phyloP scores from a whole-genome alignment of 2,113 vertebrate species.

The Phaethon lepturus region DNA sequence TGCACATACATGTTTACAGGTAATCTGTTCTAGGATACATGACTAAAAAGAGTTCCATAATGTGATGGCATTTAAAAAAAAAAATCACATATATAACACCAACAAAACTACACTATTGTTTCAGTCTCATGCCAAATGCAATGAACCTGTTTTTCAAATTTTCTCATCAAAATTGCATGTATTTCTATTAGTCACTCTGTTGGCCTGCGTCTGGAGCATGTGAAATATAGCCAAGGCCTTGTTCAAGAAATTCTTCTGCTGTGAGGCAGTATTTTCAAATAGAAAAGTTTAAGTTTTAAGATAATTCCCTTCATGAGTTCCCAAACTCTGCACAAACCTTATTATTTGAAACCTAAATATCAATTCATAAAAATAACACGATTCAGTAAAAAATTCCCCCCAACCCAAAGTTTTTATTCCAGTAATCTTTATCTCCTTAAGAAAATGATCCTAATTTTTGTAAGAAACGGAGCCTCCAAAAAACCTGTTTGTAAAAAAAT shows the following conservation, averaged over 20 bases:
- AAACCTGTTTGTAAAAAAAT: neutral
- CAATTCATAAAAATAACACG: neutral
- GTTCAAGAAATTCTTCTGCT: neutral
- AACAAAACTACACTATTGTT: neutral
- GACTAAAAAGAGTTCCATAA: neutral
- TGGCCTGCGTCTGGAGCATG: accelerated
- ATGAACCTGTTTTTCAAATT: neutral
- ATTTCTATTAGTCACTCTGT: neutral
- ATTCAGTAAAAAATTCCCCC: neutral
- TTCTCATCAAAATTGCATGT: neutral
- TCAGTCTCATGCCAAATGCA: neutral
- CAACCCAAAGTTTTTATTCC: neutral
- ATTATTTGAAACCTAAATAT: neutral
- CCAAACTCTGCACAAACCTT: neutral
- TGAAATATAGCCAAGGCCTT: neutral
- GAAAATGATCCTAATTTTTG: neutral
- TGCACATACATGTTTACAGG: neutral
- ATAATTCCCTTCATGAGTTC: neutral
- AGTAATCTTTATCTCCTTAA: neutral
- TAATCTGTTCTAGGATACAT: neutral
- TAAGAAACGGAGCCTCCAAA: neutral
- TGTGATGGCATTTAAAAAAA: neutral
- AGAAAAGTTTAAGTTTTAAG: neutral
- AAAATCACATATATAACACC: neutral
- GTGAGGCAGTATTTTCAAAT: neutral